Conservation (phyloP, 2,888 invertebrate species). For the Rutpela maculata region DNA sequence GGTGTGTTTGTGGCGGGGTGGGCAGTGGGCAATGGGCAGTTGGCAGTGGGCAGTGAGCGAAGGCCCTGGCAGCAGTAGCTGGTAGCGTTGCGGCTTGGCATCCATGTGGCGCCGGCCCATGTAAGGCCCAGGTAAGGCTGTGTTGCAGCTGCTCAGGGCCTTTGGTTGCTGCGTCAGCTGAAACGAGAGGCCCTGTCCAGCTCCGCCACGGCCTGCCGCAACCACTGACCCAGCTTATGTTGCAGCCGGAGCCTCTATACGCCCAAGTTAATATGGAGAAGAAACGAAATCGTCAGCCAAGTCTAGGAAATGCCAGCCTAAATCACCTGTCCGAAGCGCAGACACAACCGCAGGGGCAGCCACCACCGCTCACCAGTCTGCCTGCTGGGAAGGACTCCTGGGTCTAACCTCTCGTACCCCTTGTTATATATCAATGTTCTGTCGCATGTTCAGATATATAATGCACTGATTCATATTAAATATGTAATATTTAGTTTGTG, state of each 20-base stretch:
- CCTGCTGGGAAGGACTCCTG: constrained; percentile 73
- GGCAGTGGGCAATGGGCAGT: constrained; percentile 63
- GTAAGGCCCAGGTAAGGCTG: constrained; percentile 71
- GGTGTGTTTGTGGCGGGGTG: constrained; percentile 62
- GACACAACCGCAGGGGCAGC: constrained; percentile 49
- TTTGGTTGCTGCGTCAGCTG: constrained; percentile 72
- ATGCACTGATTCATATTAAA: constrained; percentile 73
- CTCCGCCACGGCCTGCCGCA: constrained; percentile 55
- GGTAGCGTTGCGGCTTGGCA: constrained; percentile 55
- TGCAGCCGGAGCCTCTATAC: constrained; percentile 78
- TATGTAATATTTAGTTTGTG: constrained; percentile 73
- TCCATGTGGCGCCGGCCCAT: constrained; percentile 58
- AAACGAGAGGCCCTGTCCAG: constrained; percentile 73
- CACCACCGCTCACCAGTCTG: constrained; percentile 63
- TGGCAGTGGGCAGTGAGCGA: constrained; percentile 68
- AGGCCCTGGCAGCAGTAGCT: constrained; percentile 68
- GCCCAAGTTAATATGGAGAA: constrained; percentile 82
- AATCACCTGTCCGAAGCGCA: constrained; percentile 69
- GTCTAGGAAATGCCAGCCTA: constrained; percentile 64
- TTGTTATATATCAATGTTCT: constrained; percentile 72
- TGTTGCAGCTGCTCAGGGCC: constrained; percentile 73
- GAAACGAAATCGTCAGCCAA: constrained; percentile 77
- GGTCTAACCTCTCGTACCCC: constrained; percentile 67
- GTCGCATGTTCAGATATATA: constrained; percentile 71
- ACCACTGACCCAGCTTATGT: constrained; percentile 54